Base-by-base conservation (phyloP, 2,113 vertebrate genomes). In the Grus americana region DNA sequence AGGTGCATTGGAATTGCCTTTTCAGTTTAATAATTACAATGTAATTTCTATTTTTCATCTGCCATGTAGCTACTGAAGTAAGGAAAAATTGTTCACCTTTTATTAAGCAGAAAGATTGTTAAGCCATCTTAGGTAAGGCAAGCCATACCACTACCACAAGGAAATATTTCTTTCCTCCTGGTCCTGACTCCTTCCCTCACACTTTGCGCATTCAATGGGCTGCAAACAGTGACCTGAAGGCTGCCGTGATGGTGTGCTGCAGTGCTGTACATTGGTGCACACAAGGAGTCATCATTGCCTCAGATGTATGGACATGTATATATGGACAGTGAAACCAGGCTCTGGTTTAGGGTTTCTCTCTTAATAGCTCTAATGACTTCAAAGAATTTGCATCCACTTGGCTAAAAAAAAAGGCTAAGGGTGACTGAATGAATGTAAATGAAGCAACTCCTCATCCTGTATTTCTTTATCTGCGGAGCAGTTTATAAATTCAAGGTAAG, bases 401-500 rank as follows among this genome's bases (percentile, higher is more conserved):
- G 89, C 96, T 92, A 59, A 72, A 82, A 55, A 71, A 82, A 52
- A 85, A 90, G 38, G 66, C 89, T 79, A 82, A 52, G 59, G 73
- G 80, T 88, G 49, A 79, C 76, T 70, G 83, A 87, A 42, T 58
- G 91, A 97, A 93, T 94, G 91, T 15, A 85, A 92, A 91, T 91
- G 91, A 97, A 89, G 70, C 10, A 32, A 91, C 89, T 73, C 49
- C 58, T 94, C 58, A 36, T 63, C 74, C 80, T 95, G 78, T 85
- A 65, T 96, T 95, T 95, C 91, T 94, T 89, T 95, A 70, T 92
- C 80, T 87, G 58, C 95, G 84, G 67, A 96, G 26, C 70, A 91
- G 94, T 97, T 95, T 97, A 97, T 97, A 97, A 95, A 97, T 96
- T 95, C 96, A 89, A 93, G 81, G 89, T 95, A 97, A 93, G 95